Percentiles rank a stretch among this genome's conserved stretches.
Evolutionary conservation across 2,888 invertebrate genomes (phyloP).

Genomic region (Nineta flava): DNA sequence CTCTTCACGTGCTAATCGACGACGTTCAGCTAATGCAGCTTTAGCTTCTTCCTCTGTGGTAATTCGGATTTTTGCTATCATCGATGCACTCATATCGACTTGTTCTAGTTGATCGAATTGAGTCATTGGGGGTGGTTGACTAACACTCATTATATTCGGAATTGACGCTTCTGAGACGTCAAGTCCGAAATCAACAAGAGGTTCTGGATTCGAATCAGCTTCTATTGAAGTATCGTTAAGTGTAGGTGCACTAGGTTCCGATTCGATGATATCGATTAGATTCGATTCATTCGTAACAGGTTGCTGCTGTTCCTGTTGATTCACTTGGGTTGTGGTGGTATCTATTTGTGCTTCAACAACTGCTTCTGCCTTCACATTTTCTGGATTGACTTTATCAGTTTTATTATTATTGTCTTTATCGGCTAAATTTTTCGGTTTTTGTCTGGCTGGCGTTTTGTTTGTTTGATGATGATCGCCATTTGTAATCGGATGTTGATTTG

Average conservation of each 20-base stretch:
- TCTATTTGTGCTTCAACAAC: too few species aligned
- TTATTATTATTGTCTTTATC: neutral
- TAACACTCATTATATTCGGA: constrained; percentile 11
- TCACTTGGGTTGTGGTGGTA: too few species aligned
- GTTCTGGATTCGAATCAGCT: neutral
- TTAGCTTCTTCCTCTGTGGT: constrained; percentile 88
- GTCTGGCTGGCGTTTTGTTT: constrained; percentile 4
- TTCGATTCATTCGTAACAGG: neutral
- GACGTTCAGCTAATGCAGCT: constrained; percentile 79
- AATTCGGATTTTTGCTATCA: constrained; percentile 52
- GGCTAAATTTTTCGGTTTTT: constrained; percentile 5
- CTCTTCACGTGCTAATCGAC: constrained; percentile 77
- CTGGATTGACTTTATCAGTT: too few species aligned
- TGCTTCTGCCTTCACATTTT: too few species aligned
- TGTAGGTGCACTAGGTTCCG: neutral
- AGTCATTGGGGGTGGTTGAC: constrained; percentile 10
- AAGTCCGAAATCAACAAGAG: neutral
- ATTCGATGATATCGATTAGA: neutral
- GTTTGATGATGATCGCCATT: constrained; percentile 7
- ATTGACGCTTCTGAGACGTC: constrained; percentile 6
- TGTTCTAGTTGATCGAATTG: constrained; percentile 11
- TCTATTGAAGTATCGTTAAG: neutral
- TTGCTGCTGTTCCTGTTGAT: too few species aligned
- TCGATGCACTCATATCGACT: constrained; percentile 36
- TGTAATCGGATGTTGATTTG: constrained; percentile 8